phyloP scores from a whole-genome alignment of 2,888 invertebrate species.

The Zhengitettix transpicula region DNA sequence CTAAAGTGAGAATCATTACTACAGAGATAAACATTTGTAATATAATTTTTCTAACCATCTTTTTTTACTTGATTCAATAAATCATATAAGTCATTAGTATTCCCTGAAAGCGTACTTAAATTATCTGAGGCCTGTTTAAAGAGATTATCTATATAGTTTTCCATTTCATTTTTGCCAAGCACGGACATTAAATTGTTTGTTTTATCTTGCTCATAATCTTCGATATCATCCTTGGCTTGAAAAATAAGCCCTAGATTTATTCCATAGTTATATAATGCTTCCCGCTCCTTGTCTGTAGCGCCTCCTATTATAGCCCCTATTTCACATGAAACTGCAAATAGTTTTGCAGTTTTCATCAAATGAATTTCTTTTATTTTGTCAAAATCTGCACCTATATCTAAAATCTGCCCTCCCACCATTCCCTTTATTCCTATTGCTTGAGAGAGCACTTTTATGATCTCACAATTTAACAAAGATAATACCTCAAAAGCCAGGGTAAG shows the following conservation, averaged over 20 bases:
- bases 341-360: slow-evolving; percentile 9
- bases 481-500: slow-evolving; percentile 10
- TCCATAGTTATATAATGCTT: slow-evolving; percentile 6
- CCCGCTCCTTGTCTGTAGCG: slow-evolving; percentile 1
- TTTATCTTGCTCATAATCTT: neutral
- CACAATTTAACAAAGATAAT: slow-evolving; percentile 7
- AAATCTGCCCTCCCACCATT: slow-evolving; percentile 8
- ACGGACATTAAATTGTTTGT: too few relatives aligned
- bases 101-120: too few relatives aligned
- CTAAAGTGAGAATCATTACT: too few relatives aligned
- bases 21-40: too few relatives aligned
- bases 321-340: slow-evolving; percentile 9
- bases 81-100: too few relatives aligned
- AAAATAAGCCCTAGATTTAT: slow-evolving; percentile 9
- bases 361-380: slow-evolving; percentile 9
- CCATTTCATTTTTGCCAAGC: too few relatives aligned
- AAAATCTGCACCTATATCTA: slow-evolving; percentile 8
- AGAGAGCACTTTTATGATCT: slow-evolving; percentile 7
- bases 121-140: too few relatives aligned
- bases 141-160: too few relatives aligned
- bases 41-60: too few relatives aligned
- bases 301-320: slow-evolving; percentile 10
- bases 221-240: slow-evolving; percentile 9
- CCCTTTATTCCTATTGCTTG: slow-evolving; percentile 5
- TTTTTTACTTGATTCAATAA: too few relatives aligned